Percentiles rank a stretch among this genome's conserved stretches.
phyloP scores from a whole-genome alignment of 2,888 invertebrate species.

The Entomobrya multifasciata region DNA sequence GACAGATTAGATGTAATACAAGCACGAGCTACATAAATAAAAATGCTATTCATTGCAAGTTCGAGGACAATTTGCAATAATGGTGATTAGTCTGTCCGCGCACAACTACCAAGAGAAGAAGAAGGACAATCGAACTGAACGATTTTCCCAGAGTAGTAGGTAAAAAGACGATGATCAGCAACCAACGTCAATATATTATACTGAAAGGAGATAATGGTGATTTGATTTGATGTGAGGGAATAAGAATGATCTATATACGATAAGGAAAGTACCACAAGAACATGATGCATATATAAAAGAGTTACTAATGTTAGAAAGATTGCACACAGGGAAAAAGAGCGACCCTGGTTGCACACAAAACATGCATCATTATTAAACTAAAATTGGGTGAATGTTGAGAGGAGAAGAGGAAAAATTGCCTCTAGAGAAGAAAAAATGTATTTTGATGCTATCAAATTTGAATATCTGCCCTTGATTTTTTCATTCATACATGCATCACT shows the following conservation, averaged over 20 bases:
- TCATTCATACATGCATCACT: slow-evolving; percentile 48
- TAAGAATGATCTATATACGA: slow-evolving; percentile 51
- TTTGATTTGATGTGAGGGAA: slow-evolving; percentile 61
- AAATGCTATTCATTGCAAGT: slow-evolving; percentile 31
- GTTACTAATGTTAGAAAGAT: no score
- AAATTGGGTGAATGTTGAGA: slow-evolving; percentile 60
- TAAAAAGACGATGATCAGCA: slow-evolving; percentile 25
- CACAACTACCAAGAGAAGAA: background rate
- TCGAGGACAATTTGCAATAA: slow-evolving; percentile 53
- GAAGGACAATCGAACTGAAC: background rate
- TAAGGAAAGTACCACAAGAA: slow-evolving; percentile 1
- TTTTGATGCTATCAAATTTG: slow-evolving; percentile 65
- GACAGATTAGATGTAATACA: slow-evolving; percentile 38
- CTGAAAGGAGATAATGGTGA: slow-evolving; percentile 58
- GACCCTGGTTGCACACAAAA: slow-evolving; percentile 50
- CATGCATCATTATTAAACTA: slow-evolving; percentile 7
- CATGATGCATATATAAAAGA: no score
- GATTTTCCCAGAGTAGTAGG: background rate
- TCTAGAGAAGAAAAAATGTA: slow-evolving; percentile 41
- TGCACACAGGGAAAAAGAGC: slow-evolving; percentile 2
- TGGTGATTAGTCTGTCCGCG: slow-evolving; percentile 14
- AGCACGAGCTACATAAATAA: slow-evolving; percentile 37
- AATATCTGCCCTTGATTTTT: slow-evolving; percentile 69
- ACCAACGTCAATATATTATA: background rate
- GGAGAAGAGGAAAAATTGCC: slow-evolving; percentile 46